Evolutionary conservation across 2,113 vertebrate genomes (phyloP).

Genomic region (Zapus hudsonius): DNA sequence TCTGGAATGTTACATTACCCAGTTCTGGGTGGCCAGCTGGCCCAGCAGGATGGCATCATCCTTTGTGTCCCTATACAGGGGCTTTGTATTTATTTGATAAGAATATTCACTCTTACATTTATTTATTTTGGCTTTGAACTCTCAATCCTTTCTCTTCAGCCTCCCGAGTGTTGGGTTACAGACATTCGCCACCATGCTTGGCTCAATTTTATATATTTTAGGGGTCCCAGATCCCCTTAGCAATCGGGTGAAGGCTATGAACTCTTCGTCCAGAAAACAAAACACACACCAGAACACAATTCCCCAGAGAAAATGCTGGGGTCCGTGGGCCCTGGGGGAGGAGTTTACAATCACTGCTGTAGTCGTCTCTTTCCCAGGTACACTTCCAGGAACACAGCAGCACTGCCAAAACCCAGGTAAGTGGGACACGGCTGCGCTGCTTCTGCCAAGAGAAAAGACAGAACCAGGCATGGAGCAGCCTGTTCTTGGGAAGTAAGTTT

Average conservation of each 20-base stretch:
- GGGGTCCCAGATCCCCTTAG: not conserved
- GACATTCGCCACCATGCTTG: not conserved
- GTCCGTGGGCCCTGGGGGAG: not conserved
- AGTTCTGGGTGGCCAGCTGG: too few species aligned
- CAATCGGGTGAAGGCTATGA: not conserved
- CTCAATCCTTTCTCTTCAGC: not conserved
- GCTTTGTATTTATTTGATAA: not conserved
- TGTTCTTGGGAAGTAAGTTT: not conserved
- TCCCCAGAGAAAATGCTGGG: not conserved
- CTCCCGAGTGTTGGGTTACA: not conserved
- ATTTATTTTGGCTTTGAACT: too few species aligned
- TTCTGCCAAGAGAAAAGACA: slow-evolving; percentile 50
- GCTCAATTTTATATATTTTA: not conserved
- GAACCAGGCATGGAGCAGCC: slow-evolving; percentile 53
- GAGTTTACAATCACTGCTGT: not conserved
- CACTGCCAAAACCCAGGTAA: slow-evolving; percentile 41
- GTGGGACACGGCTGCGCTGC: not conserved
- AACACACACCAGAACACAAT: not conserved
- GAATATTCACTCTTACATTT: slow-evolving; percentile 19
- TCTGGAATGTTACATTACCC: not conserved
- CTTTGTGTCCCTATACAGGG: not conserved
- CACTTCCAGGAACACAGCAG: slow-evolving; percentile 37
- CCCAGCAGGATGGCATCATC: too few species aligned
- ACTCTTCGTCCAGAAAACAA: not conserved
- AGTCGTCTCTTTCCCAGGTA: not conserved